Base-by-base conservation (phyloP, 2,113 vertebrate genomes). In the Equus przewalskii region DNA sequence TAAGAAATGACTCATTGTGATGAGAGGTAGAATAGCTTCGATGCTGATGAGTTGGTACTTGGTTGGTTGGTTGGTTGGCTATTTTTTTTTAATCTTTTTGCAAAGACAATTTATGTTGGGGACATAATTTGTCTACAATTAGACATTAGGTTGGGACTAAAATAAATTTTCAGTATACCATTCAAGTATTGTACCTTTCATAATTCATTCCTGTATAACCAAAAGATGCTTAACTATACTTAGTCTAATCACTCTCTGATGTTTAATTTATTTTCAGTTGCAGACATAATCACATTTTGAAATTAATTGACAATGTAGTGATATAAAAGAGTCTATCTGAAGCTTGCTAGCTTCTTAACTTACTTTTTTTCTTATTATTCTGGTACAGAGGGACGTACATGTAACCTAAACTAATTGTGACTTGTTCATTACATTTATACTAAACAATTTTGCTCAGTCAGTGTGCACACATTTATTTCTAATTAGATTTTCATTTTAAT, bases 401-500 rank as follows among this genome's bases (percentile, higher is more conserved):
- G 70, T 16, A 60, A 78, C 21, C 33, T 69, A 51, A 87, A 79
- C 6, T 81, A 62, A 41, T 18, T 76, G 26, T 88, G 51, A 44
- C 11, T 86, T 84, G n/a, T 87, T 93, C 46, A 87, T 88, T 90
- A 84, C 6, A 67, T 81, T 92, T 86, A 69, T 56, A 72, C 49
- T 51, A 82, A 83, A 79, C 69, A 80, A 95, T 94, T 93, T 93
- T 94, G 65, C 76, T 6, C 89, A 91, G 24, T 89, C n/a, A 83
- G 24, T 44, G 30, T 79, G 12, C 26, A 79, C 12, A 94, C 26
- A 64, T 81, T 85, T 81, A 85, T 41, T 92, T 85, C 79, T 89
- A 91, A 95, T 89, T 95, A 65, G 30, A 69, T 85, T 81, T 94
- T 81, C n/a, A 81, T 83, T 96, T 87, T 96, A 90, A 93, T 82